phyloP scores from a whole-genome alignment of 2,888 invertebrate species.

The Dasypogon diadema region DNA sequence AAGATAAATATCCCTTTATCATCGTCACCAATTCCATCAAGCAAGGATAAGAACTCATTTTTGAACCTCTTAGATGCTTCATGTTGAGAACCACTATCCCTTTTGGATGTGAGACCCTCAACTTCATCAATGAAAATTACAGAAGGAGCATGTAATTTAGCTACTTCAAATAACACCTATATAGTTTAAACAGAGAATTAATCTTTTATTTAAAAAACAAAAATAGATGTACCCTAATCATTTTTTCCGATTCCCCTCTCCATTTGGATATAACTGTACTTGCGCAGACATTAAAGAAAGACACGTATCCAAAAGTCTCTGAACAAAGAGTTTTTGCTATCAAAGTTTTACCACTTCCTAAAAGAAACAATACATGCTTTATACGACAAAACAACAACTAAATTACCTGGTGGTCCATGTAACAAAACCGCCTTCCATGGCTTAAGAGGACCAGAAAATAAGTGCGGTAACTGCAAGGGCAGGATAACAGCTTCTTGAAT shows the following conservation, averaged over 20 bases:
- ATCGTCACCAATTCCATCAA: constrained; percentile 81
- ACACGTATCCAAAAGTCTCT: constrained; percentile 76
- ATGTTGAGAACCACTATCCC: constrained; percentile 78
- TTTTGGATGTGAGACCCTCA: constrained; percentile 82
- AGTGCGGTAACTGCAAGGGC: constrained; percentile 79
- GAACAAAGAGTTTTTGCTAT: constrained; percentile 89
- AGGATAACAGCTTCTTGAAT: constrained; percentile 90
- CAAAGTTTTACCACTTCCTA: constrained; percentile 88
- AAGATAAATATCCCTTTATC: constrained; percentile 78
- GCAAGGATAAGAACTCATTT: constrained; percentile 86
- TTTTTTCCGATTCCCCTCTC: constrained; percentile 96
- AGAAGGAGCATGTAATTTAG: constrained; percentile 85
- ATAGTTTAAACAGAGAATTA: neutral
- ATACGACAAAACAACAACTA: too few species aligned
- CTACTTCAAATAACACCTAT: constrained; percentile 88
- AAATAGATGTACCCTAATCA: constrained; percentile 76
- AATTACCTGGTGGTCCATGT: constrained; percentile 72
- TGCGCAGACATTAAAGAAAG: constrained; percentile 92
- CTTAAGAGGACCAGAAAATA: constrained; percentile 77
- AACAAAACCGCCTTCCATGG: constrained; percentile 87
- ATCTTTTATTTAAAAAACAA: neutral
- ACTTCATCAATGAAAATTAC: constrained; percentile 95
- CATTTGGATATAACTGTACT: constrained; percentile 94
- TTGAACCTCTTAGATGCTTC: constrained; percentile 90
- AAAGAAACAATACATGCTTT: too few species aligned